These are phyloP conservation scores for Holacanthella duospinosa DNA, from an alignment of 2,888 invertebrate species.

Conservation along the genomic window DNA sequence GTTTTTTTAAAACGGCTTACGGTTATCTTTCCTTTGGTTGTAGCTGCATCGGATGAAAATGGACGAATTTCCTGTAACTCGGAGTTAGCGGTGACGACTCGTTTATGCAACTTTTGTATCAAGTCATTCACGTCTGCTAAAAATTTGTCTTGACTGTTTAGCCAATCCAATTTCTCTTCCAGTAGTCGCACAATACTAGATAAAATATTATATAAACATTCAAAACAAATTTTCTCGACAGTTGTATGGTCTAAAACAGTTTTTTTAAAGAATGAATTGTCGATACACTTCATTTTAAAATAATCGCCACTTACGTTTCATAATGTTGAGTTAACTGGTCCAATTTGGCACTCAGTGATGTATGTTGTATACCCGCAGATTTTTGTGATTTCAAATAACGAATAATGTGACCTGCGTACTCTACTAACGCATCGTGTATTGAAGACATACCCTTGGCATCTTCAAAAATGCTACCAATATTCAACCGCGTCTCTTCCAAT, in stretches of 20 bases:
- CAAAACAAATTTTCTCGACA: not conserved
- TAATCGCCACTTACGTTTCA: slow-evolving; percentile 48
- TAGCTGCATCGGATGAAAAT: slow-evolving; percentile 55
- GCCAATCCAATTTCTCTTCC: slow-evolving; percentile 62
- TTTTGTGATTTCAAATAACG: slow-evolving; percentile 27
- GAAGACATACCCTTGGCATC: slow-evolving; percentile 31
- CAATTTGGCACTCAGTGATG: slow-evolving; percentile 57
- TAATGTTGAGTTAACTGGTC: slow-evolving; percentile 58
- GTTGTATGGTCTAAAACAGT: not conserved
- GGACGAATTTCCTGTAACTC: not conserved
- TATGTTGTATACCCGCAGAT: slow-evolving; percentile 39
- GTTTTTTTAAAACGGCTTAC: not conserved
- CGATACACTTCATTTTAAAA: not conserved
- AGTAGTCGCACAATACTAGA: slow-evolving; percentile 74
- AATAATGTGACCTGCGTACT: slow-evolving; percentile 31
- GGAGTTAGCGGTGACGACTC: no score
- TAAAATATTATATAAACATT: no score
- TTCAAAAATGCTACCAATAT: slow-evolving; percentile 51
- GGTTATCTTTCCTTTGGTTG: slow-evolving; percentile 49
- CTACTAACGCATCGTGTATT: slow-evolving; percentile 30
- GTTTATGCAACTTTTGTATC: not conserved
- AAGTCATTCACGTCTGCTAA: slow-evolving; percentile 58
- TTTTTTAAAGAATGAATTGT: not conserved
- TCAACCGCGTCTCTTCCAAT: slow-evolving; percentile 59
- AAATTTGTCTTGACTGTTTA: slow-evolving; percentile 62